phyloP scores from a whole-genome alignment of 2,113 vertebrate species.

The Zosterops pallidus region DNA sequence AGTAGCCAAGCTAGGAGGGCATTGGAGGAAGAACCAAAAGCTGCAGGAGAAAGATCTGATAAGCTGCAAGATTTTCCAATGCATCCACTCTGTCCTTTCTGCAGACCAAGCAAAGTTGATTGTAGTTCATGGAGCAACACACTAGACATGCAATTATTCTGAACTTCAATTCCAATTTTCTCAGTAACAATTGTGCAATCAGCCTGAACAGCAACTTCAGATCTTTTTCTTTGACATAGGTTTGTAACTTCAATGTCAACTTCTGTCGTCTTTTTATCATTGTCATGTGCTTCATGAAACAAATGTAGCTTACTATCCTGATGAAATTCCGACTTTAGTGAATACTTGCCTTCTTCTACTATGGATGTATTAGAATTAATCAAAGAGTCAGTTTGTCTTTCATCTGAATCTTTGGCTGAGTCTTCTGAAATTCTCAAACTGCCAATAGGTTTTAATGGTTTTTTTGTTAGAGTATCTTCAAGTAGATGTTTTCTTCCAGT shows the following conservation, averaged over 20 bases:
- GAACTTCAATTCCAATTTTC: not conserved
- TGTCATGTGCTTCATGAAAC: not conserved
- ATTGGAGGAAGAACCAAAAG: slow-evolving; percentile 79
- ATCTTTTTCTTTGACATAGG: slow-evolving; percentile 23
- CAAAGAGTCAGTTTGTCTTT: slow-evolving; percentile 6
- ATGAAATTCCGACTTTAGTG: slow-evolving; percentile 30
- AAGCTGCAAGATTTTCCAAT: slow-evolving; percentile 75
- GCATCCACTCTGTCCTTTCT: slow-evolving; percentile 71
- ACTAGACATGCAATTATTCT: slow-evolving; percentile 67
- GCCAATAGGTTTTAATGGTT: slow-evolving; percentile 31
- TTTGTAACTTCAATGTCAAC: not conserved
- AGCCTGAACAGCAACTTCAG: slow-evolving; percentile 72
- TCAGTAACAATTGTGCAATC: slow-evolving; percentile 26
- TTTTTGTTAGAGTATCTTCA: slow-evolving; percentile 41
- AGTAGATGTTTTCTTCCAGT: not conserved
- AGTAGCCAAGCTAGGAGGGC: slow-evolving; percentile 87
- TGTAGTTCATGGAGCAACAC: slow-evolving; percentile 77
- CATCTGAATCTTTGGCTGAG: not conserved
- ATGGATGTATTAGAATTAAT: slow-evolving; percentile 2
- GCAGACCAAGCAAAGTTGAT: slow-evolving; percentile 66
- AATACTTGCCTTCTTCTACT: not conserved
- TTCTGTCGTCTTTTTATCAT: not conserved
- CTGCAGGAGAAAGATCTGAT: slow-evolving; percentile 72
- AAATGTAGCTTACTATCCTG: not conserved
- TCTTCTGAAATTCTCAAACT: slow-evolving; percentile 9